Percentiles rank a stretch among this genome's conserved stretches.
phyloP scores from a whole-genome alignment of 2,888 invertebrate genomes.

The Trichogramma dendrolimi region DNA sequence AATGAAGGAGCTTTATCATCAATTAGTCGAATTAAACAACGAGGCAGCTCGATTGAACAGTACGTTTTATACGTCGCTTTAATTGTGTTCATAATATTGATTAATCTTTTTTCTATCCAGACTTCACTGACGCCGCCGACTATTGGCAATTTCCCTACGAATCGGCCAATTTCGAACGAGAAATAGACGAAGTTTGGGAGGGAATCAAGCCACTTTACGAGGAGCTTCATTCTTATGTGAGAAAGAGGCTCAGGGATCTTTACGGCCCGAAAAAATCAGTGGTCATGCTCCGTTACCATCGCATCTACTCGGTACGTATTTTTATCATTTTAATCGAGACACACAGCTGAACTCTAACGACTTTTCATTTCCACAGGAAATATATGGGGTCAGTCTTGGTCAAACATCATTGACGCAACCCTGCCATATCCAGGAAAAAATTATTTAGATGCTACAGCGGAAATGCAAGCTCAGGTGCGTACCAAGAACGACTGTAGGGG shows the following conservation, averaged over 20 bases:
- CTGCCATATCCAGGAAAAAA: slow-evolving; percentile 82
- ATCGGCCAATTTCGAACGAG: slow-evolving; percentile 68
- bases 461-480: slow-evolving; percentile 71
- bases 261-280: slow-evolving; percentile 78
- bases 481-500: neutral
- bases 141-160: slow-evolving; percentile 89
- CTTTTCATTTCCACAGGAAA: slow-evolving; percentile 58
- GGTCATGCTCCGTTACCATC: slow-evolving; percentile 79
- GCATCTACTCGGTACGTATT: slow-evolving; percentile 65
- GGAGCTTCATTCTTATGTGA: slow-evolving; percentile 82
- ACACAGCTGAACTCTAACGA: neutral
- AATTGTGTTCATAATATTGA: neutral
- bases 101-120: slow-evolving; percentile 53
- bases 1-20: slow-evolving; percentile 74
- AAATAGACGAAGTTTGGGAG: slow-evolving; percentile 79
- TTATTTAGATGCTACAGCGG: slow-evolving; percentile 76
- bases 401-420: slow-evolving; percentile 73
- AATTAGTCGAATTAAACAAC: slow-evolving; percentile 74
- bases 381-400: slow-evolving; percentile 88
- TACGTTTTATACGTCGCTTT: slow-evolving; percentile 43
- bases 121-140: slow-evolving; percentile 81
- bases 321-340: neutral
- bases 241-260: slow-evolving; percentile 74
- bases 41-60: slow-evolving; percentile 77
- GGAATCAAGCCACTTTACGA: slow-evolving; percentile 82